Base-by-base conservation (phyloP, 2,888 invertebrate species). In the Nymphalis urticae region DNA sequence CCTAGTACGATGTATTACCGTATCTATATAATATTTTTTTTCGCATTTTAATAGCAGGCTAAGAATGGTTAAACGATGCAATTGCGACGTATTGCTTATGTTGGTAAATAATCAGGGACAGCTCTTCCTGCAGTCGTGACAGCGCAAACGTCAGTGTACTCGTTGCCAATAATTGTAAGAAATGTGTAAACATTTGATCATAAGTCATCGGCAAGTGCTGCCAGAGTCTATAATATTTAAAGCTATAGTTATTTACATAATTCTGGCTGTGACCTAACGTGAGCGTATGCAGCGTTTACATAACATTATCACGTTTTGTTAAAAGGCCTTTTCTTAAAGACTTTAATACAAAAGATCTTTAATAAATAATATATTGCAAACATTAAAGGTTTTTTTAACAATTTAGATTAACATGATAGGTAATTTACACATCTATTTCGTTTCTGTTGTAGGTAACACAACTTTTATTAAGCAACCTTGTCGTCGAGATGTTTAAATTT, bases 161-260 rank as follows among this genome's bases (percentile, higher is more conserved):
- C 54, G 24, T 27, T 32, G 54, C 54, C 54, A 54, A 54, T 27
- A n/a, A 24, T 24, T 63, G 54, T 54, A 54, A 47, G 24, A 42
- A 42, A 42, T 2, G 13, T 4, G 42, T 42, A 42, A 13, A 13
- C 13, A 42, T 13, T 4, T 42, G 42, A 3, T 42, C 36, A 42
- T 10, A 42, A 13, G 2, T 10, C 13, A 10, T 13, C 42, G 13
- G 42, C 42, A 13, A 42, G 13, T 13, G 10, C 36, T 53, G 6
- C 10, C 17, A 10, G 42, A 17, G 17, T 16, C 21, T 27, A 51
- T 42, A 51, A 51, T 47, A 9, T 21, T 17, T 27, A 13, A 21
- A 58, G 36, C 32, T 50, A 32, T 1, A 32, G 36, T 50, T 59
- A 36, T 59, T 65, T 65, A 65, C 65, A 65, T 59, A 60, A 65